Evolutionary conservation across 2,113 vertebrate species (phyloP), one percentile per base, ranked within the genome.

Genomic region (Misgurnus mizolepis): DNA sequence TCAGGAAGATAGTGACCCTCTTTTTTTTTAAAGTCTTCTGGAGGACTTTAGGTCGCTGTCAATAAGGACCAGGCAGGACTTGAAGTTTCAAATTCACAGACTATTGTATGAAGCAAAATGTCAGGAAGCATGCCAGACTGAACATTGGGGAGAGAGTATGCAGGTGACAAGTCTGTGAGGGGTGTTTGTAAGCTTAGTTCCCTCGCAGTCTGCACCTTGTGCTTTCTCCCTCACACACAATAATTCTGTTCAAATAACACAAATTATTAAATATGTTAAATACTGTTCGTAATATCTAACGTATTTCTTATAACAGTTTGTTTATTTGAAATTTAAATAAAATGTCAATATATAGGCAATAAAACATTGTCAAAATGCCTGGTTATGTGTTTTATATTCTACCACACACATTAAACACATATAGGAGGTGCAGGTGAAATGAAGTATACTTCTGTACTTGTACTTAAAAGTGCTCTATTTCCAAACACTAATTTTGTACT

Each of bases 151-250:
- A 10, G 65, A 67, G 41, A 67, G 65, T 18, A 45, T 4, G 15
- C 65, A 67, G 41, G 40, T 67, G 40, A 66, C 64, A 66, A 66
- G 65, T 41, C 15, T 67, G 40, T 66, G 65, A 67, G 65, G 65
- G 65, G 40, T 67, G 65, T 5, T 34, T 34, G 27, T 34, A 34
- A 67, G 40, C 40, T 67, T 22, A 67, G 47, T 47, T 47, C 66
- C 43, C 43, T 22, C 34, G 14, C 66, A 67, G 43, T 47, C 43
- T 67, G 66, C 43, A 49, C 66, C n/a, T 47, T 49, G 66, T 67
- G 9, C 66, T 67, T 47, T 47, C 66, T 67, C 43, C 43, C 4
- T 27, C 10, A 50, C 10, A 50, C 10, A 50, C 10, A 45, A 7
- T 7, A 7, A 7, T 45, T 7, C 5, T 12, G 22, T 34, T 27